Evolutionary conservation across 1,140 invertebrate species (phyloP).

Genomic region (Trigoniulus corallinus): DNA sequence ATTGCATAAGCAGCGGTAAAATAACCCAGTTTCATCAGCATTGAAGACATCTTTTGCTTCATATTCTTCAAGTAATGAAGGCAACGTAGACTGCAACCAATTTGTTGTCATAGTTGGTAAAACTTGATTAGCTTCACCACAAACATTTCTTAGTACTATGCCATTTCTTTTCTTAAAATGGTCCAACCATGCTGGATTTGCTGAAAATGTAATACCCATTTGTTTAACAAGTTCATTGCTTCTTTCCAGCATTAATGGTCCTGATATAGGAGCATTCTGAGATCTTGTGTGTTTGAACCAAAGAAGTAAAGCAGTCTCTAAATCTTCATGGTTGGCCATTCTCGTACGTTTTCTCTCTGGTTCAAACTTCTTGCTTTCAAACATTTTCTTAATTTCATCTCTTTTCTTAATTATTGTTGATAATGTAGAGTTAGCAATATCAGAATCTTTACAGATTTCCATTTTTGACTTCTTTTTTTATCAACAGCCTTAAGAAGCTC

Average conservation of each 20-base stretch:
- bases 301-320: background rate
- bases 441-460: background rate
- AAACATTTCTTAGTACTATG: background rate
- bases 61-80: background rate
- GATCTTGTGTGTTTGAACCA: background rate
- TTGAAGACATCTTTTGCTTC: constrained; percentile 14
- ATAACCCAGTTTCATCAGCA: constrained; percentile 12
- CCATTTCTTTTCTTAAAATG: background rate
- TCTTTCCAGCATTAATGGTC: background rate
- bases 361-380: background rate
- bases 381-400: background rate
- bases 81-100: background rate
- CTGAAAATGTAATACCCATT: background rate
- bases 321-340: background rate
- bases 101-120: background rate
- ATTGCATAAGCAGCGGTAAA: constrained; percentile 15
- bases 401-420: background rate
- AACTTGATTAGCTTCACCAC: background rate
- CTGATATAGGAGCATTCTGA: background rate
- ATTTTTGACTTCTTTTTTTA: background rate
- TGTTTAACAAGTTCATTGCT: background rate
- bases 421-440: background rate
- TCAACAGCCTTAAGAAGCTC: background rate
- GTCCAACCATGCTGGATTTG: background rate
- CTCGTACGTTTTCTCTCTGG: background rate